Evolutionary conservation across 2,797 vertebrate genomes (phyloP).

Genomic region (Arnoldichthys spilopterus): DNA sequence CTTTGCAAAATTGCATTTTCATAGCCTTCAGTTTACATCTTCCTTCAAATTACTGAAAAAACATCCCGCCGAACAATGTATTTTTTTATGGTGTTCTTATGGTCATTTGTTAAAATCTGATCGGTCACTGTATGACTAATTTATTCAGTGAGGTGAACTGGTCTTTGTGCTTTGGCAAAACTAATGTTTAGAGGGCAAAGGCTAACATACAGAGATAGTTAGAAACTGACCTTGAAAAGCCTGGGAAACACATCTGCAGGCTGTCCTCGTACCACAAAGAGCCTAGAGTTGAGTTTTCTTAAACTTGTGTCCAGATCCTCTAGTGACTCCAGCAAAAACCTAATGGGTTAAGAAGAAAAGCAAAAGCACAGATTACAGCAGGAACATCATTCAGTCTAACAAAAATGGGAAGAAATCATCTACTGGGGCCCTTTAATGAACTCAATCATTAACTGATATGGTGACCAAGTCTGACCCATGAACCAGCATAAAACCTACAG

Average conservation of each 20-base stretch:
- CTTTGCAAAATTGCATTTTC: no score
- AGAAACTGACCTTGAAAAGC: slow-evolving; percentile 87
- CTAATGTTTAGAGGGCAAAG: slow-evolving; percentile 1
- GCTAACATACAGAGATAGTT: background rate
- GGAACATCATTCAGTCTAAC: background rate
- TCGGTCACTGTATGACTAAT: background rate
- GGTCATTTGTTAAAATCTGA: background rate
- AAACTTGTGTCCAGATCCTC: slow-evolving; percentile 92
- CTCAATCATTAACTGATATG: background rate
- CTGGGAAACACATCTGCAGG: slow-evolving; percentile 93
- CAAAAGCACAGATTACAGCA: background rate
- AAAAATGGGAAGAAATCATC: background rate
- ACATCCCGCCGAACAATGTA: no score
- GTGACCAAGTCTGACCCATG: background rate
- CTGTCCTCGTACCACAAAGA: slow-evolving; percentile 93
- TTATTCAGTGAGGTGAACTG: background rate
- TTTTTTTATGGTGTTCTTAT: no score
- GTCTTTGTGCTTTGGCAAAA: background rate
- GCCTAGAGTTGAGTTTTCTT: slow-evolving; percentile 90
- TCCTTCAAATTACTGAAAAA: no score
- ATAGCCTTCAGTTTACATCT: no score
- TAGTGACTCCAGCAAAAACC: slow-evolving; percentile 91
- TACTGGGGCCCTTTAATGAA: background rate
- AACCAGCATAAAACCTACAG: background rate
- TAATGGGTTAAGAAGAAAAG: slow-evolving; percentile 55